Evolutionary conservation across 2,797 vertebrate genomes (phyloP).

Genomic region (Acanthiza pusilla): DNA sequence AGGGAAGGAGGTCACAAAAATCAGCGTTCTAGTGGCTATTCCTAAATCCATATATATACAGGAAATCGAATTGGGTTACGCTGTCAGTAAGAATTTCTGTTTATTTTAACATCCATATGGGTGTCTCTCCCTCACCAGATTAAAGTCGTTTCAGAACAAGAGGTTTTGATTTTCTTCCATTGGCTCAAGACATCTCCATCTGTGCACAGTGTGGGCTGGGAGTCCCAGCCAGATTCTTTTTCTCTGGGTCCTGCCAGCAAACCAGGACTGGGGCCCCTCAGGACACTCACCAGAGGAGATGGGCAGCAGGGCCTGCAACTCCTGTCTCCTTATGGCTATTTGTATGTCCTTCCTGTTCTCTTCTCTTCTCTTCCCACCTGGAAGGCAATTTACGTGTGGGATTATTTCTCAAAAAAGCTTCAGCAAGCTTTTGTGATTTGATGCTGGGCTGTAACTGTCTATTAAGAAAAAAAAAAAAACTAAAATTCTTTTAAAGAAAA

Average conservation of each 20-base stretch:
- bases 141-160: background rate
- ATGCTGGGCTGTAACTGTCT: background rate
- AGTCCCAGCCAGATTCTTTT: background rate
- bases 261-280: background rate
- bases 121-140: background rate
- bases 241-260: background rate
- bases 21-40: background rate
- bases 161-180: constrained; percentile 2
- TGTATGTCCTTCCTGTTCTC: background rate
- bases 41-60: background rate
- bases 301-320: background rate
- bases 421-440: accelerated
- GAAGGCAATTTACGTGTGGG: background rate
- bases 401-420: background rate
- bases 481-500: background rate
- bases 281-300: background rate
- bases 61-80: background rate
- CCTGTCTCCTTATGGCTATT: background rate
- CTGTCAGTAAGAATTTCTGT: background rate
- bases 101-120: background rate
- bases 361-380: background rate
- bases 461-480: background rate
- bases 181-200: background rate
- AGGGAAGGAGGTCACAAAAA: background rate
- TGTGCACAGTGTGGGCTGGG: background rate